A percentile compares a stretch with the other conserved stretches of the same genome.
phyloP scores from a whole-genome alignment of 2,113 vertebrate species.

The Grus americana region DNA sequence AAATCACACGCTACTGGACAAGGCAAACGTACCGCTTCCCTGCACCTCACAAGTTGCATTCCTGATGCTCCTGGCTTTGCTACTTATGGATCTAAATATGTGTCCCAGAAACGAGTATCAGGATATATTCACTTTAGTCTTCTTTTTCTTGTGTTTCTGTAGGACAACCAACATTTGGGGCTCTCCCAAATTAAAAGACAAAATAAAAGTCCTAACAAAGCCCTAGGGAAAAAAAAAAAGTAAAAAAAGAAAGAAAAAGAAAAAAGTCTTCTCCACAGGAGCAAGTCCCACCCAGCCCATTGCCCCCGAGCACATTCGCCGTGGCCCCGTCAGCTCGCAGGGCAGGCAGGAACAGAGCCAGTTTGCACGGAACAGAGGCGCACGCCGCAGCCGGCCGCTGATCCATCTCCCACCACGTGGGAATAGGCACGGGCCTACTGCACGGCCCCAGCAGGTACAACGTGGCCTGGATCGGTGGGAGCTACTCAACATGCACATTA shows the following conservation, averaged over 20 bases:
- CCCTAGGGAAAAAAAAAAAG: not conserved
- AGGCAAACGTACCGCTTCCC: accelerated
- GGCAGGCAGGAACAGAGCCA: not conserved
- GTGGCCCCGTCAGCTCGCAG: not conserved
- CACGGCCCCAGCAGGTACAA: not conserved
- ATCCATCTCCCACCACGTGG: accelerated
- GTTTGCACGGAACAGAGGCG: too few relatives aligned
- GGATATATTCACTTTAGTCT: not conserved
- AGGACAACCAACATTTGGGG: not conserved
- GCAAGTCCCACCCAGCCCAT: not conserved
- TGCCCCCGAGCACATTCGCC: not conserved
- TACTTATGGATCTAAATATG: not conserved
- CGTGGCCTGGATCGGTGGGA: not conserved
- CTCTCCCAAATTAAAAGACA: not conserved
- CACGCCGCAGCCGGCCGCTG: accelerated
- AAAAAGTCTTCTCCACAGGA: not conserved
- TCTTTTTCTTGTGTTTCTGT: not conserved
- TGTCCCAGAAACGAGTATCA: not conserved
- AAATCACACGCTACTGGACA: not conserved
- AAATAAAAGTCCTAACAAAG: not conserved
- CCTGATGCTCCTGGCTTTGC: not conserved
- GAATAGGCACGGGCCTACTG: not conserved
- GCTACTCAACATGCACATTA: accelerated
- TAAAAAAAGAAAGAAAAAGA: too few relatives aligned
- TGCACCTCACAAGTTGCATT: not conserved